Base-by-base conservation (phyloP, 2,113 vertebrate species). In the Phodopus roborovskii region DNA sequence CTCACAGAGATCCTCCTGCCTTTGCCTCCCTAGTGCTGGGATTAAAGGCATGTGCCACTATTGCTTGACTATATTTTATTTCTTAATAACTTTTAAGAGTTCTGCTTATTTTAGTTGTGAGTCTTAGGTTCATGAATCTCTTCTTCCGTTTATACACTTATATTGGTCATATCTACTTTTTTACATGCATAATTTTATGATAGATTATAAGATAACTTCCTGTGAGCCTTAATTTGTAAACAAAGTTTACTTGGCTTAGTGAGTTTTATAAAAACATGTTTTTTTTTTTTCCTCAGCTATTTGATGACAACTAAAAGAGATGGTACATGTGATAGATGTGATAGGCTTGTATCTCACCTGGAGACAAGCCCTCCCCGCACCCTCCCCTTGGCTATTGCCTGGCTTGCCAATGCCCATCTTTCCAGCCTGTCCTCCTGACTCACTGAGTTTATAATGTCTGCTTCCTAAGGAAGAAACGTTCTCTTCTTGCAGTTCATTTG, bases 301-400 rank as follows among this genome's bases (percentile, higher is more conserved):
- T 68, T 7, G 20, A 39, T 64, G 86, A 58, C 78, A 64, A 36
- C 73, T 7, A 20, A 8, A 30, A 26, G 24, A 83, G 7, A 0
- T 0, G 33, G 56, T 3, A 48, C 56, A 0, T 7, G 0, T 24
- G 3, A 45, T 45, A 45, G 45, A 45, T 45, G 45, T 45, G 45
- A 16, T 20, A 19, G 56, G 53, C 19, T 13, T 86, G 0, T 17
- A 0, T 64, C 20, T 28, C 36, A 39, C 0, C 0, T 1, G 36
- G 77, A 48, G 64, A 7, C 36, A 53, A 60, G 22, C 60, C 3
- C 8, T 45, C 45, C 45, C 45, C 45, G 45, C 45, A n/a, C 45
- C 45, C 3, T 45, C 0, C n/a, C 9, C 12, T 3, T 13, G 30
- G 4, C 0, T 60, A 12, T 56, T 1, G 0, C 60, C 12, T 82